Evolutionary conservation across 2,113 vertebrate species (phyloP).

Genomic region (Petrocephalus microphthalmus): DNA sequence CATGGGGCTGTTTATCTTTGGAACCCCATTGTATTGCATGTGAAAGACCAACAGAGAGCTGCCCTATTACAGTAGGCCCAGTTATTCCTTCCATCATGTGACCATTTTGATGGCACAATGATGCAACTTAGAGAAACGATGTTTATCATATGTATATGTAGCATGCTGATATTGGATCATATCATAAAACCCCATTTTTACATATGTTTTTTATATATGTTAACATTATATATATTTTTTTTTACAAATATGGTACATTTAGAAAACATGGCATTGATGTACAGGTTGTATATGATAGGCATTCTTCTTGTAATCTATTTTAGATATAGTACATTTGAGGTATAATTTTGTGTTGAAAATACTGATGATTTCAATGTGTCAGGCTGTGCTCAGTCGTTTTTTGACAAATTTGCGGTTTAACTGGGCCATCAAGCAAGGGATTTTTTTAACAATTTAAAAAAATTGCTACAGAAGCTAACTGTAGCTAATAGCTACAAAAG

Average conservation of each 20-base stretch:
- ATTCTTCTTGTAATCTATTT: neutral
- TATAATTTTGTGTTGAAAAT: neutral
- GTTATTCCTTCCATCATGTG: neutral
- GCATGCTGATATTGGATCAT: neutral
- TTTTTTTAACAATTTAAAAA: neutral
- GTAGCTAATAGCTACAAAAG: neutral
- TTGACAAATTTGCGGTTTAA: neutral
- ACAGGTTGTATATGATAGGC: neutral
- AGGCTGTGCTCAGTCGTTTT: neutral
- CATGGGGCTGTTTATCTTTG: neutral
- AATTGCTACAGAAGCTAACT: neutral
- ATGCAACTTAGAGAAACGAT: constrained; percentile 44
- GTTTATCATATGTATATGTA: neutral
- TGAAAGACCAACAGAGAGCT: neutral
- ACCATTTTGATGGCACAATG: constrained; percentile 38
- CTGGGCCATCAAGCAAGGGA: neutral
- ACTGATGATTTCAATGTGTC: neutral
- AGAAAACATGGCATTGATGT: neutral
- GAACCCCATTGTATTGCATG: neutral
- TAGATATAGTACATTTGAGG: neutral
- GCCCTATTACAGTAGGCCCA: neutral
- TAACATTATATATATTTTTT: no score
- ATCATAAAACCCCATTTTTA: neutral
- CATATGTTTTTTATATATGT: neutral
- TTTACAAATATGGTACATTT: neutral